These are phyloP conservation scores for Drosophila biarmipes DNA, from an alignment of 1,140 invertebrate genomes.

Conservation along the genomic window DNA sequence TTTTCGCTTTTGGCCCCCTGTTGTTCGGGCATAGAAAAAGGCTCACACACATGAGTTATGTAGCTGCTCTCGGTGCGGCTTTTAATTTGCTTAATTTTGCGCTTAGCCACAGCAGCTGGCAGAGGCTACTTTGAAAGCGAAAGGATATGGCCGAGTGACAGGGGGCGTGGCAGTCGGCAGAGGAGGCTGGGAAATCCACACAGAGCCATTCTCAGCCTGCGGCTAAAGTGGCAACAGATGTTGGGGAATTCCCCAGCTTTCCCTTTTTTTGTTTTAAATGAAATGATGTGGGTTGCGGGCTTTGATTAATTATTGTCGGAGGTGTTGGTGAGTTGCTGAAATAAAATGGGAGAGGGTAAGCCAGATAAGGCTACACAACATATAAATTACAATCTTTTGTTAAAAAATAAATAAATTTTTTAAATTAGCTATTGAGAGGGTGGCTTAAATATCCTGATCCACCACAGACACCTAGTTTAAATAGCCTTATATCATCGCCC, in stretches of 20 bases:
- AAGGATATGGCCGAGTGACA: slow-evolving; percentile 22
- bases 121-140: slow-evolving; percentile 64
- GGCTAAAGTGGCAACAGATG: slow-evolving; percentile 78
- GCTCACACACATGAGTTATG: slow-evolving; percentile 60
- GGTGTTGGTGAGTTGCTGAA: neutral
- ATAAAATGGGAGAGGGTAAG: neutral
- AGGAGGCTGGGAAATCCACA: slow-evolving; percentile 2
- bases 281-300: slow-evolving; percentile 22
- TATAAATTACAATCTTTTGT: neutral
- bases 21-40: slow-evolving; percentile 36
- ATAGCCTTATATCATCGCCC: neutral
- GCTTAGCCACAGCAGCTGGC: slow-evolving; percentile 71
- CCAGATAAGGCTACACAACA: neutral
- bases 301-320: slow-evolving; percentile 42
- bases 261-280: slow-evolving; percentile 45
- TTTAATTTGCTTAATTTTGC: slow-evolving; percentile 83
- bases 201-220: slow-evolving; percentile 23
- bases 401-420: too few species aligned
- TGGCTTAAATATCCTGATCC: neutral
- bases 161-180: slow-evolving; percentile 6
- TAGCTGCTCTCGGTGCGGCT: slow-evolving; percentile 70
- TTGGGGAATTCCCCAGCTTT: slow-evolving; percentile 26
- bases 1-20: slow-evolving; percentile 1
- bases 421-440: too few species aligned
- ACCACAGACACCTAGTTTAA: neutral